Evolutionary conservation across 2,113 vertebrate species (phyloP).

Genomic region (Xyliphius kryptos): DNA sequence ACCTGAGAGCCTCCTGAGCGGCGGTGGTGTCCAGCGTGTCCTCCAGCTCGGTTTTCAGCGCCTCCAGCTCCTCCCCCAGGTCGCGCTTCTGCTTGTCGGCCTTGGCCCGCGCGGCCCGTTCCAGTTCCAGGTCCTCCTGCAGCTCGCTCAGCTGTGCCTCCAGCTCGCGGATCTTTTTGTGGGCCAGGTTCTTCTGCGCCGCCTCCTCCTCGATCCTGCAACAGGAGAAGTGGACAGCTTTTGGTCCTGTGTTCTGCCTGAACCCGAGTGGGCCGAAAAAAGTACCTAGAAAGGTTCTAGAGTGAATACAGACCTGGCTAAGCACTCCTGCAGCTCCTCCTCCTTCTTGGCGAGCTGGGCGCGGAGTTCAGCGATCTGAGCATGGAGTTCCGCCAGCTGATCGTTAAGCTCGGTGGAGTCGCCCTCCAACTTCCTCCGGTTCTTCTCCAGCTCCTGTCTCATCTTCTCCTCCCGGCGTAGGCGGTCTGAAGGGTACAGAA

Average conservation of each 20-base stretch:
- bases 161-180: slow-evolving; percentile 93
- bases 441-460: slow-evolving; percentile 94
- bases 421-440: slow-evolving; percentile 90
- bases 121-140: slow-evolving; percentile 92
- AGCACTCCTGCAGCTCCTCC: slow-evolving; percentile 88
- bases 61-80: slow-evolving; percentile 93
- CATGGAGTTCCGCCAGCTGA: slow-evolving; percentile 93
- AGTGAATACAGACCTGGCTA: slow-evolving; percentile 71
- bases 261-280: no score
- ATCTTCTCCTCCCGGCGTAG: slow-evolving; percentile 89
- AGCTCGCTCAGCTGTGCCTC: slow-evolving; percentile 92
- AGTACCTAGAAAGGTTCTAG: no score
- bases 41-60: slow-evolving; percentile 91
- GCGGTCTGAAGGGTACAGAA: slow-evolving; percentile 67
- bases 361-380: slow-evolving; percentile 92
- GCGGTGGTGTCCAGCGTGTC: slow-evolving; percentile 93
- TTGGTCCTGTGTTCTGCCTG: not conserved
- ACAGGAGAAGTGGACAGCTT: not conserved
- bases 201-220: slow-evolving; percentile 91
- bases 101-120: slow-evolving; percentile 78
- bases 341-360: slow-evolving; percentile 95
- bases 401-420: slow-evolving; percentile 85
- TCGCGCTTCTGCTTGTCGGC: slow-evolving; percentile 94
- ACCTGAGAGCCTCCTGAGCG: slow-evolving; percentile 94
- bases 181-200: slow-evolving; percentile 86